Evolutionary conservation across 2,888 invertebrate genomes (phyloP).

Genomic region (Escarpia spicata): DNA sequence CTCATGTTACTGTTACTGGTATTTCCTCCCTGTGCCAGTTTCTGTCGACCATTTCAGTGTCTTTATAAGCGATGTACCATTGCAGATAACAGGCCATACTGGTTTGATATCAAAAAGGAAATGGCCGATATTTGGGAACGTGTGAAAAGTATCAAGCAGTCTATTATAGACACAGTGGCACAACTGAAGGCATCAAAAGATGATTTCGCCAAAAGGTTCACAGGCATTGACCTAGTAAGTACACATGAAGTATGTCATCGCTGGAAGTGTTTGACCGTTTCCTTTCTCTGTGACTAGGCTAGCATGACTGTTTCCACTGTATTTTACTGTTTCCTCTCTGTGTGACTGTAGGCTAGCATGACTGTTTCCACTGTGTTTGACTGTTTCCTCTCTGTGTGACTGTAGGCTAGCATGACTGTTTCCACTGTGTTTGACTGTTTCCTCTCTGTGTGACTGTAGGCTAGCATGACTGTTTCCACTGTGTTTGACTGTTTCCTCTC

Average conservation of each 20-base stretch:
- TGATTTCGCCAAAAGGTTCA: background rate
- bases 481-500: too few relatives aligned
- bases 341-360: too few relatives aligned
- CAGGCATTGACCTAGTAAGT: background rate
- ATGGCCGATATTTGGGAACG: constrained; percentile 21
- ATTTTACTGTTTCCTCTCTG: too few relatives aligned
- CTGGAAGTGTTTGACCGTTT: background rate
- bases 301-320: too few relatives aligned
- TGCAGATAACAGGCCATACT: constrained; percentile 27
- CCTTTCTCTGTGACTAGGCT: too few relatives aligned
- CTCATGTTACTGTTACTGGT: too few relatives aligned
- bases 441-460: too few relatives aligned
- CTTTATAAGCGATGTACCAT: background rate
- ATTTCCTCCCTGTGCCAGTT: background rate
- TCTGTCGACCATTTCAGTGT: background rate
- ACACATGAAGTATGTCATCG: background rate
- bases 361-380: too few relatives aligned
- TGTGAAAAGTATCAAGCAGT: constrained; percentile 9
- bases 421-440: too few relatives aligned
- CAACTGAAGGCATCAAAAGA: background rate
- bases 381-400: too few relatives aligned
- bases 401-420: too few relatives aligned
- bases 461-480: too few relatives aligned
- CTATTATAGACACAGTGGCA: background rate
- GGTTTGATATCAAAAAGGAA: constrained; percentile 24